Evolutionary conservation across 2,113 vertebrate genomes (phyloP), one percentile per base, ranked within the genome.

Genomic region (Oophaga pumilio): DNA sequence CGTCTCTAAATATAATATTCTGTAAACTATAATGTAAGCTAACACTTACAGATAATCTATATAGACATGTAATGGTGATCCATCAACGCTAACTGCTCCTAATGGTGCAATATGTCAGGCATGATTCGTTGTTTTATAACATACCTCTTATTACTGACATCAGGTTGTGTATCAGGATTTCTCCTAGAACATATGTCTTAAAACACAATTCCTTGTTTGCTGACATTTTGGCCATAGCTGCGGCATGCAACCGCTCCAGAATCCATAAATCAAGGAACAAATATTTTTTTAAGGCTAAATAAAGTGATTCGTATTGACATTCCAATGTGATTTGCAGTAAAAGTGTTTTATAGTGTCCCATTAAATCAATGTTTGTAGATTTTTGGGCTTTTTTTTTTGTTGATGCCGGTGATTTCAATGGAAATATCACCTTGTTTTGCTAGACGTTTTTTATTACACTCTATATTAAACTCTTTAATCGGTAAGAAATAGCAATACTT

Each of bases 151-250:
- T 81, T 22, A 62, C 56, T 11, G 78, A 62, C 22, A 81, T 22
- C 78, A 81, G 11, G 56, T 43, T 33, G 52, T 53, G 24, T 53
- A 53, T 53, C 10, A 43, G 28, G 57, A 81, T 81, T 43, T 81
- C 60, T 62, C 17, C 78, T 22, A 28, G 56, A 81, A 60, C 26
- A 18, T 43, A 43, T 62, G 53, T 81, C 60, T 81, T 81, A 81
- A 20, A 22, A 62, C 26, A n/a, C 18, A 2, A 33, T 11, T 24
- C 59, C 24, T 43, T 81, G 78, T 81, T 81, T 81, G 62, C 56
- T 60, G 8, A 33, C 78, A 18, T 22, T 43, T 28, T 24, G 7
- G 76, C 8, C 8, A 2, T 12, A 18, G 76, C 6, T 4, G 8
- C 12, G 14, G 28, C 53, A 13, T 28, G 56, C 68, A 33, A 28